These are phyloP conservation scores for Chamaetylas fuelleborni DNA, from an alignment of 2,113 vertebrate species.

Conservation along the genomic window DNA sequence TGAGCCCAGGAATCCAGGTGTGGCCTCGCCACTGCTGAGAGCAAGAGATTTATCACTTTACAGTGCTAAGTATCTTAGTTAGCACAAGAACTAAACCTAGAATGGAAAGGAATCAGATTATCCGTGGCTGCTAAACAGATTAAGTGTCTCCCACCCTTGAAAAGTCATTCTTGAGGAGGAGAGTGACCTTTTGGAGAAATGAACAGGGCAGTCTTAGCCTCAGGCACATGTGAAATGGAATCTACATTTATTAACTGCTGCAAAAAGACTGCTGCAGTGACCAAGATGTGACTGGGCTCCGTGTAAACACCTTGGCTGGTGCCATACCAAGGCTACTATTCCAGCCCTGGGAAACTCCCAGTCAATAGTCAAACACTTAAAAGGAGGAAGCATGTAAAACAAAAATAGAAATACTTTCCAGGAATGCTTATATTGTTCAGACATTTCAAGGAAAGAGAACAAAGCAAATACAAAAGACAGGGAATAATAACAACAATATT, in stretches of 20 bases:
- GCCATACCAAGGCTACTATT: accelerated
- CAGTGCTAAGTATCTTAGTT: no score
- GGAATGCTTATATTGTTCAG: background rate
- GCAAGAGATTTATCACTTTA: background rate
- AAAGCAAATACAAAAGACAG: background rate
- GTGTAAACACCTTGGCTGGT: background rate
- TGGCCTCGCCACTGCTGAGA: accelerated
- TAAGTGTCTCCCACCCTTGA: background rate
- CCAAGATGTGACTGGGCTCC: accelerated
- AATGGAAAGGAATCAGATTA: background rate
- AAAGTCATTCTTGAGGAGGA: background rate
- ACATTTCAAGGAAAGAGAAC: background rate
- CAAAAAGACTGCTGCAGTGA: background rate
- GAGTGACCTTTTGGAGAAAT: accelerated
- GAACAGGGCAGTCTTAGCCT: background rate
- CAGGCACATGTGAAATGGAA: accelerated
- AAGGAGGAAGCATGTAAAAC: background rate
- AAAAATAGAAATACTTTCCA: background rate
- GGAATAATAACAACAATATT: background rate
- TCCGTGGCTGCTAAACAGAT: accelerated
- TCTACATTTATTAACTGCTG: background rate
- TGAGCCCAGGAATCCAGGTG: accelerated
- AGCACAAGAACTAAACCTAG: background rate
- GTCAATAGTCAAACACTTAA: background rate
- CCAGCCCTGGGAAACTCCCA: background rate